These are phyloP conservation scores for Caenorhabditis becei DNA, from an alignment of 2,888 invertebrate species.

Conservation along the genomic window DNA sequence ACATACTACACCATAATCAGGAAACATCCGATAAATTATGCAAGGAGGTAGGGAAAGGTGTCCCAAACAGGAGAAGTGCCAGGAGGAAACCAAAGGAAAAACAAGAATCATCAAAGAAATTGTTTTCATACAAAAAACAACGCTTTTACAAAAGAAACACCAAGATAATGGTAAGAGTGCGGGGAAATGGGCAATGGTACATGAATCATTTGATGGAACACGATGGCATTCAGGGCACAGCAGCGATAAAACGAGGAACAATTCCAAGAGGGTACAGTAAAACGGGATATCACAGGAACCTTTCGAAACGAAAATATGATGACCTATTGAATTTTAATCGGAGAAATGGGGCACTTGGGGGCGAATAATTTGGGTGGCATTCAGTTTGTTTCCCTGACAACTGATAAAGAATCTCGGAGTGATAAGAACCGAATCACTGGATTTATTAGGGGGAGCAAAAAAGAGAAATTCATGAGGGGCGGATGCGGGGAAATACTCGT, in stretches of 20 bases:
- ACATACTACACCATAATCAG: constrained; percentile 2
- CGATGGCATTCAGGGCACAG: background rate
- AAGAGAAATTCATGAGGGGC: background rate
- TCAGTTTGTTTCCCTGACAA: constrained; percentile 45
- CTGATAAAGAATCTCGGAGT: constrained; percentile 15
- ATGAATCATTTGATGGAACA: constrained; percentile 51
- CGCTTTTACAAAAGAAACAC: constrained; percentile 12
- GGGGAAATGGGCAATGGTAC: constrained; percentile 21
- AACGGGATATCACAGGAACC: constrained; percentile 39
- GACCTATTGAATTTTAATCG: constrained; percentile 31
- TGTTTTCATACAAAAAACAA: constrained; percentile 40
- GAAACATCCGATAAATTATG: background rate
- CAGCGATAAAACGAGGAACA: constrained; percentile 24
- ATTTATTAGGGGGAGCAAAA: constrained; percentile 22
- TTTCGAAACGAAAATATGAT: constrained; percentile 21
- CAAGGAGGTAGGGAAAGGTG: background rate
- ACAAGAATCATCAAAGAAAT: constrained; percentile 1
- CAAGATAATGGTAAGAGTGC: constrained; percentile 28
- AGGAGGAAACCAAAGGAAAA: background rate
- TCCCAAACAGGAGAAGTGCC: background rate
- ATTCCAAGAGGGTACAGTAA: background rate
- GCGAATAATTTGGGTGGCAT: background rate
- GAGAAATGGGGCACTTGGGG: constrained; percentile 9
- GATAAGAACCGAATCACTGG: constrained; percentile 29
- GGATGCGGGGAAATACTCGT: constrained; percentile 39